Evolutionary conservation across 2,888 invertebrate species (phyloP).

Genomic region (Piscicola geometra): DNA sequence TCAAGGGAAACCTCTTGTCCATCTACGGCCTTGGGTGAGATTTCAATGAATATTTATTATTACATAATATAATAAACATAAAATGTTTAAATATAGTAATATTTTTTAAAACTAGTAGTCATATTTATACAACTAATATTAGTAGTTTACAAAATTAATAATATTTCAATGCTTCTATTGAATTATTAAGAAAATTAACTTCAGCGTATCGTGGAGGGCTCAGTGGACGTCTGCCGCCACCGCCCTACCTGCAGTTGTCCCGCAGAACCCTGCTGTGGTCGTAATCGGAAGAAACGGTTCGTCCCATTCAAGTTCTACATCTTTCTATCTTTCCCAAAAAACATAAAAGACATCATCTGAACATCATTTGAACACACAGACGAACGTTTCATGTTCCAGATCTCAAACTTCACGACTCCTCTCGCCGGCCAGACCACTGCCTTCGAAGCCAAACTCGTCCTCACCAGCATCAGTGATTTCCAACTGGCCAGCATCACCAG

Average conservation of each 20-base stretch:
- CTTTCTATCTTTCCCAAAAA: no score
- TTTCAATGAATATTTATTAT: background rate
- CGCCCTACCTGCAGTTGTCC: background rate
- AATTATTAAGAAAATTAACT: no score
- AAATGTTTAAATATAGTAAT: background rate
- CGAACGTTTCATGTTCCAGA: constrained; percentile 12
- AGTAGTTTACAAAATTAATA: background rate
- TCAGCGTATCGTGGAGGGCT: background rate
- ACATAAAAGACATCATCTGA: background rate
- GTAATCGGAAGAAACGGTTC: background rate
- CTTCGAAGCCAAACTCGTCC: background rate
- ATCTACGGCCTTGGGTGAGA: constrained; percentile 40
- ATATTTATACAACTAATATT: background rate
- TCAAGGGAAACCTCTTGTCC: constrained; percentile 41
- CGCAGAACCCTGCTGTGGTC: constrained; percentile 10
- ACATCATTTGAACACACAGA: constrained; percentile 11
- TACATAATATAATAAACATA: background rate
- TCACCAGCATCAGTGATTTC: background rate
- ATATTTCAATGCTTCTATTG: no score
- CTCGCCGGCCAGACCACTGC: background rate
- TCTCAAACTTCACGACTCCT: constrained; percentile 18
- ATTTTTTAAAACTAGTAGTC: background rate
- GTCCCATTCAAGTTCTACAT: background rate
- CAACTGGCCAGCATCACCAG: constrained; percentile 31
- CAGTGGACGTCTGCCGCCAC: background rate